phyloP scores from a whole-genome alignment of 2,113 vertebrate species.

The Anguilla rostrata region DNA sequence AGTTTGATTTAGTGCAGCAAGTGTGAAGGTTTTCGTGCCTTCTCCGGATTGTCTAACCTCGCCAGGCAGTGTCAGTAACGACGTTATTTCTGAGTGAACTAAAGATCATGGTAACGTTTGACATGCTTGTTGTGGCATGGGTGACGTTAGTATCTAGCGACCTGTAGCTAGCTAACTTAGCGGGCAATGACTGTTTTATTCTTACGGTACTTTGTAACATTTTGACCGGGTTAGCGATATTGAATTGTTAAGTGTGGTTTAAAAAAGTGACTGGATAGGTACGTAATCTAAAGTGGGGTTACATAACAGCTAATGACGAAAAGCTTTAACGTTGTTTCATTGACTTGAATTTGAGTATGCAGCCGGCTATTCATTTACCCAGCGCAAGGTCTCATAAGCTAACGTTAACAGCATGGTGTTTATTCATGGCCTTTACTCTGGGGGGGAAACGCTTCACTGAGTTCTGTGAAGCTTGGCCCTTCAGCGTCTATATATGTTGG shows the following conservation, averaged over 20 bases:
- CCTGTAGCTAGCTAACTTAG: too few species aligned
- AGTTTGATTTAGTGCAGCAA: background rate
- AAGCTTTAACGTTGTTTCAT: background rate
- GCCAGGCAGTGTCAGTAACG: background rate
- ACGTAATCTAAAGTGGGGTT: too few species aligned
- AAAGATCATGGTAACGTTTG: background rate
- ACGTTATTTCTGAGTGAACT: background rate
- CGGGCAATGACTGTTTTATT: too few species aligned
- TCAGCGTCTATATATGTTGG: too few species aligned
- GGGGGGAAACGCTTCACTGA: background rate
- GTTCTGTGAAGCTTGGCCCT: background rate
- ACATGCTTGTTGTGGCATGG: too few species aligned
- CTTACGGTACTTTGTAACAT: too few species aligned
- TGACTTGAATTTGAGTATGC: background rate
- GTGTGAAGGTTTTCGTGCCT: background rate
- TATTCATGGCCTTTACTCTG: background rate
- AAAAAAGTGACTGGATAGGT: too few species aligned
- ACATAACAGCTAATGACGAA: too few species aligned
- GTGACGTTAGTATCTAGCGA: too few species aligned
- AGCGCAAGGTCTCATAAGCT: background rate
- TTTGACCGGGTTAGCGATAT: too few species aligned
- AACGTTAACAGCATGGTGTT: background rate
- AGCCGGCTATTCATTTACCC: background rate
- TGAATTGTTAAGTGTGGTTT: too few species aligned
- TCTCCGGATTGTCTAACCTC: background rate